These are phyloP conservation scores for Merops nubicus DNA, from an alignment of 2,113 vertebrate species.

Conservation along the genomic window DNA sequence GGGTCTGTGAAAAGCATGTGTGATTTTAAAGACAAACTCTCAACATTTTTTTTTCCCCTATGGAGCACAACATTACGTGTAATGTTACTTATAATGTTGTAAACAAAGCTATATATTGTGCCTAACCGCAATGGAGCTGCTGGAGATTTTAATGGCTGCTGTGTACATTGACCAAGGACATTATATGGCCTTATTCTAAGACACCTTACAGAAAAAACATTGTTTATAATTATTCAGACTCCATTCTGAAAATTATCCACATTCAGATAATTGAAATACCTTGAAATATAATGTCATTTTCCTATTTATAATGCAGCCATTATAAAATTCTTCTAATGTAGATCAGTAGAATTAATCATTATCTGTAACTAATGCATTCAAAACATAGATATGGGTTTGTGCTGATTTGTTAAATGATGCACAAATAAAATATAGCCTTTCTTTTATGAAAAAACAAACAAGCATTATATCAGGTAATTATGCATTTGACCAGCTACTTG, in stretches of 20 bases:
- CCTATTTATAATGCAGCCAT: not conserved
- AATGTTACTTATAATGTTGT: not conserved
- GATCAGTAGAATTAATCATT: not conserved
- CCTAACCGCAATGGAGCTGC: not conserved
- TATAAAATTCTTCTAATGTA: not conserved
- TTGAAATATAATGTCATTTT: not conserved
- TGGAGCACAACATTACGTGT: not conserved
- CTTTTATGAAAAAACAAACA: not conserved
- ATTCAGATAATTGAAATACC: not conserved
- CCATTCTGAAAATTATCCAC: not conserved
- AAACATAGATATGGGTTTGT: not conserved
- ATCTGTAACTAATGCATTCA: not conserved
- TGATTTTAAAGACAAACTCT: not conserved
- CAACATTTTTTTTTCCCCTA: not conserved
- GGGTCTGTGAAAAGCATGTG: not conserved
- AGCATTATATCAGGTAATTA: not conserved
- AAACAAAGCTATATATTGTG: not conserved
- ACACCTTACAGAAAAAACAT: not conserved
- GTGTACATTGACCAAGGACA: not conserved
- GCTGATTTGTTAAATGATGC: not conserved
- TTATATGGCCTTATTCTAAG: not conserved
- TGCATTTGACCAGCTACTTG: not conserved
- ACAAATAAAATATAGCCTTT: not conserved
- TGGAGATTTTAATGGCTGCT: not conserved
- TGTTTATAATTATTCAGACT: not conserved